These are phyloP conservation scores for Motacilla tschutschensis DNA, from an alignment of 2,113 vertebrate genomes.

Conservation along the genomic window DNA sequence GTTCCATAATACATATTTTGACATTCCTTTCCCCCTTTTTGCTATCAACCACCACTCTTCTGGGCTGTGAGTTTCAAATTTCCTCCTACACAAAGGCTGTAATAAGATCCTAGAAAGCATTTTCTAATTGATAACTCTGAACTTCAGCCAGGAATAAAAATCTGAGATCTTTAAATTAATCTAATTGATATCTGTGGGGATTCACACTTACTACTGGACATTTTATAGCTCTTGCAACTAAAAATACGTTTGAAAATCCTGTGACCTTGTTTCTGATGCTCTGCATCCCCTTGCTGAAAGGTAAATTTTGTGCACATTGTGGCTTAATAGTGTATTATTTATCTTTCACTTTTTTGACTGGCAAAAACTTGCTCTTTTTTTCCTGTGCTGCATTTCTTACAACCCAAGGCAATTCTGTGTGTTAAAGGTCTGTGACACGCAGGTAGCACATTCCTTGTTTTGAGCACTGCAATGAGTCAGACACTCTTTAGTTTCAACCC, in stretches of 20 bases:
- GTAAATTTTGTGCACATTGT: neutral
- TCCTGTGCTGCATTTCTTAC: neutral
- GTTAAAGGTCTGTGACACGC: neutral
- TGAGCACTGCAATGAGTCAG: neutral
- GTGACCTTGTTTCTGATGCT: neutral
- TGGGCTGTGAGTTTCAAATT: neutral
- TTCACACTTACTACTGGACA: neutral
- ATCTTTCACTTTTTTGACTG: neutral
- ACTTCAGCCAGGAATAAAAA: neutral
- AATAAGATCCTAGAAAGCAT: neutral
- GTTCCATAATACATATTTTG: neutral
- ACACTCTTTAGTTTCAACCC: neutral
- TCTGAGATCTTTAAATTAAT: neutral
- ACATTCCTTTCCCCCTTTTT: neutral
- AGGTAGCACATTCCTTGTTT: neutral
- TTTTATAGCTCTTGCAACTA: neutral
- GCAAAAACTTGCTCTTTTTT: neutral
- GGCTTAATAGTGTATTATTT: neutral
- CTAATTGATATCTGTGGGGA: neutral
- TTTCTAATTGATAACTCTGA: slow-evolving; percentile 16
- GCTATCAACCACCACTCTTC: neutral
- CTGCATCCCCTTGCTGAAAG: neutral
- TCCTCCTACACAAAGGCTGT: neutral
- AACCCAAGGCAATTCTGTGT: neutral
- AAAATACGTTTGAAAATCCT: neutral